These are phyloP conservation scores for Serranus cabrilla DNA, from an alignment of 2,797 vertebrate species.

Conservation along the genomic window DNA sequence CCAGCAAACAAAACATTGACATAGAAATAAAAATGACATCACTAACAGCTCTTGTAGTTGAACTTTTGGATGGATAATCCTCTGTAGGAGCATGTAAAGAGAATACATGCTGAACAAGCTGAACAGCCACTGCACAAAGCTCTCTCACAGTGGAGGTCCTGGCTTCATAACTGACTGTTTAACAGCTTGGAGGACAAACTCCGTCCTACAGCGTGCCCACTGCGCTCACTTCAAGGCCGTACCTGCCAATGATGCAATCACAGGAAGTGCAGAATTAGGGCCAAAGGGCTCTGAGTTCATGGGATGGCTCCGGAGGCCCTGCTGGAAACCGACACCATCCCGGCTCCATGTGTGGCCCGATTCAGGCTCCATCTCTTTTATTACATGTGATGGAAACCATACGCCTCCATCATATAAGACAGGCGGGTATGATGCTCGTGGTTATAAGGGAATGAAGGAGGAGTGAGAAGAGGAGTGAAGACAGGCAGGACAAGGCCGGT, in stretches of 20 bases:
- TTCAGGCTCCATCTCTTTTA: slow-evolving; percentile 68
- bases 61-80: neutral
- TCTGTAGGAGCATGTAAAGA: neutral
- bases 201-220: slow-evolving; percentile 27
- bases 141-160: slow-evolving; percentile 51
- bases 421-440: slow-evolving; percentile 33
- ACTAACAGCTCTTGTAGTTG: neutral
- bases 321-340: slow-evolving; percentile 65
- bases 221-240: slow-evolving; percentile 29
- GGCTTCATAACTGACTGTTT: slow-evolving; percentile 51
- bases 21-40: neutral
- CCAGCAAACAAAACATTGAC: neutral
- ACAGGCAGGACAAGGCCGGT: slow-evolving; percentile 25
- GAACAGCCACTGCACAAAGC: slow-evolving; percentile 18
- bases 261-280: slow-evolving; percentile 57
- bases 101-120: slow-evolving; percentile 2
- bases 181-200: slow-evolving; percentile 40
- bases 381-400: slow-evolving; percentile 78
- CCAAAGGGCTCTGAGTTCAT: slow-evolving; percentile 64
- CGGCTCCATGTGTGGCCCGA: slow-evolving; percentile 76
- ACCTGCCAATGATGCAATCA: slow-evolving; percentile 69
- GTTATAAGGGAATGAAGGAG: slow-evolving; percentile 33
- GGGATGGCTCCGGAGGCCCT: slow-evolving; percentile 56
- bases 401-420: slow-evolving; percentile 59
- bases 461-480: slow-evolving; percentile 29